These are phyloP conservation scores for Tenodera sinensis DNA, from an alignment of 2,888 invertebrate species.

Conservation along the genomic window DNA sequence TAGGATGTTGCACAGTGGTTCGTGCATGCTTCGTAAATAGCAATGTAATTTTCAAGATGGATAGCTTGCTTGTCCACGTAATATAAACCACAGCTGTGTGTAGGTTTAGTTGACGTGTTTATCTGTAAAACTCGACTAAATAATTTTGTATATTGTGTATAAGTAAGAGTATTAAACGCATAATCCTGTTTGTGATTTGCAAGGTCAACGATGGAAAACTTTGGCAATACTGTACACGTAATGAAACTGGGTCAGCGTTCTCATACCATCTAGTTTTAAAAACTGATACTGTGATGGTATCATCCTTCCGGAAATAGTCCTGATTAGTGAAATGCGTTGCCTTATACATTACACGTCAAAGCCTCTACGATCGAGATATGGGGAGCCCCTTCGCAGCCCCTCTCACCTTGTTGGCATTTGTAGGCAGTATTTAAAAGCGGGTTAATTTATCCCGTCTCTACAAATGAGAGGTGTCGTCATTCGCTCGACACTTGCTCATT, in stretches of 20 bases:
- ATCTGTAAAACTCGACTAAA: background rate
- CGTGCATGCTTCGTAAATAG: background rate
- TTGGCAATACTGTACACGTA: background rate
- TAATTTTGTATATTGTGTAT: background rate
- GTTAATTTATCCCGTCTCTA: background rate
- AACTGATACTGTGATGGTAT: background rate
- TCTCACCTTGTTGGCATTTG: background rate
- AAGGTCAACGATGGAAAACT: background rate
- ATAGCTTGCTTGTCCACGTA: background rate
- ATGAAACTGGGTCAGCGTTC: background rate
- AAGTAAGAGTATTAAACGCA: background rate
- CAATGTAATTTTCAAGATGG: background rate
- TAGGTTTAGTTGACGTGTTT: background rate
- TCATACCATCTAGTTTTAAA: background rate
- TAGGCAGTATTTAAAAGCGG: background rate
- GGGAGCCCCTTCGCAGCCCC: background rate
- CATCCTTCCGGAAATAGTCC: background rate
- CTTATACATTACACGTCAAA: background rate
- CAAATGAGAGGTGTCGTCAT: constrained; percentile 1
- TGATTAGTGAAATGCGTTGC: background rate
- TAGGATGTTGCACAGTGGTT: background rate
- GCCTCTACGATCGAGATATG: background rate
- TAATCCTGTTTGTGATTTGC: background rate
- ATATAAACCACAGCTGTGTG: background rate
- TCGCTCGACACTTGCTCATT: background rate